These are phyloP conservation scores for Pollachius pollachius DNA, from an alignment of 2,113 vertebrate species.

Conservation along the genomic window DNA sequence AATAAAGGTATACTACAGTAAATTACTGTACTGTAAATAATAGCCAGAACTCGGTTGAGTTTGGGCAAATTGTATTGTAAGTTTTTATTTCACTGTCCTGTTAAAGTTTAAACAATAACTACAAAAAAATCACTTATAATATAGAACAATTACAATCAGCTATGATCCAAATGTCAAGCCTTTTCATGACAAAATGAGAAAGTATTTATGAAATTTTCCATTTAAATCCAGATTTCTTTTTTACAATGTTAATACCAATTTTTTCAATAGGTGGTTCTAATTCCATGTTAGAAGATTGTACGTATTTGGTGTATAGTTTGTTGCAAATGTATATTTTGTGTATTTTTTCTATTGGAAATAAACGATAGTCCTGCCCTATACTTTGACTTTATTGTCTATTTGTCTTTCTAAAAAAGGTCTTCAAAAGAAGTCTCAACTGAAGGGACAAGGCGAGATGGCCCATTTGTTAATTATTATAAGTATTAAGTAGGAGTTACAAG, in stretches of 20 bases:
- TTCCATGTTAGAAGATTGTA: conserved; percentile 46
- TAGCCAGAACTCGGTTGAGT: background rate
- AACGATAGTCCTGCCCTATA: conserved; percentile 53
- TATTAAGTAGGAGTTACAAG: too few species aligned
- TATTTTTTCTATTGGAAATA: conserved; percentile 66
- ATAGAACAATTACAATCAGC: background rate
- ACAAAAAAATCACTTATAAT: background rate
- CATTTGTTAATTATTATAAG: too few species aligned
- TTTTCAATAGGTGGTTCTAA: background rate
- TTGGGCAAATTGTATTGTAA: background rate
- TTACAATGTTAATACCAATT: background rate
- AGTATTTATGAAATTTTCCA: background rate
- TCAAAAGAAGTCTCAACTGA: background rate
- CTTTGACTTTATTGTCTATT: conserved; percentile 22
- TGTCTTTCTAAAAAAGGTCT: background rate
- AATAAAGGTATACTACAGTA: conserved; percentile 80
- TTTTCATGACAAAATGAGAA: too few species aligned
- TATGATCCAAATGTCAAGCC: background rate
- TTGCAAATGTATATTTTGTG: conserved; percentile 60
- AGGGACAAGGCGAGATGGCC: background rate
- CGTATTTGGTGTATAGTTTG: conserved; percentile 11
- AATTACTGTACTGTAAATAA: conserved; percentile 93
- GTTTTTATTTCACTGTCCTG: background rate
- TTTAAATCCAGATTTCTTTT: background rate
- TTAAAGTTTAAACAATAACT: background rate